Base-by-base conservation (phyloP, 2,113 vertebrate species). In the Sterna hirundo region DNA sequence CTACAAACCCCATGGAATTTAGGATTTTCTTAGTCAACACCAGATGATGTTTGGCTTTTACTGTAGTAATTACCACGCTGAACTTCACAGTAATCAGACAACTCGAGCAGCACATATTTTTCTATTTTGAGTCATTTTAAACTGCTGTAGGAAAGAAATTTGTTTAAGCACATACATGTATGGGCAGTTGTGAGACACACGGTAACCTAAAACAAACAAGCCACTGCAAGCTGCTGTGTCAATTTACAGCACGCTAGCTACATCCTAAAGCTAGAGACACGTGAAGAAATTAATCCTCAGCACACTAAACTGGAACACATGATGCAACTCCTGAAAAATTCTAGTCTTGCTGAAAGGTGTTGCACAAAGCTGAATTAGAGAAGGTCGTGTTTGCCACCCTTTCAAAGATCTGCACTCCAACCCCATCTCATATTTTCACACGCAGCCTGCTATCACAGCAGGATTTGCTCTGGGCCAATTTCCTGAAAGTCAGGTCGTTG, bases 11-110 rank as follows among this genome's bases (percentile, higher is more conserved):
- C n/a, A 72, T 1, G 1, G 44, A 94, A 86, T 82, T 70, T 22
- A 60, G 27, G 49, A 81, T 66, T 95, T 89, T 88, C 46, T 82
- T 77, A 83, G 30, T 70, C 70, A 90, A 90, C 30, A 58, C 18
- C 34, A 72, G 66, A 86, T 36, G 38, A 92, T 68, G 47, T 92
- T 92, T 94, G 55, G 13, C 38, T 93, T 96, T 84, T 60, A 68
- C 49, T 71, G 12, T 7, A 85, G 22, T 23, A 92, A 92, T 91
- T 90, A 86, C 40, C n/a, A 61, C 1, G 2, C 21, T 7, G 13
- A 96, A 89, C 29, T 78, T 87, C 79, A 94, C 20, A 46, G 40
- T 91, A 72, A 92, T 77, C 51, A 92, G 23, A 64, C 40, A 88
- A 64, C 13, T 25, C 1, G 4, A 93, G 62, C 19, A 89, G 54